phyloP scores from a whole-genome alignment of 2,113 vertebrate genomes.

The Plotosus lineatus region DNA sequence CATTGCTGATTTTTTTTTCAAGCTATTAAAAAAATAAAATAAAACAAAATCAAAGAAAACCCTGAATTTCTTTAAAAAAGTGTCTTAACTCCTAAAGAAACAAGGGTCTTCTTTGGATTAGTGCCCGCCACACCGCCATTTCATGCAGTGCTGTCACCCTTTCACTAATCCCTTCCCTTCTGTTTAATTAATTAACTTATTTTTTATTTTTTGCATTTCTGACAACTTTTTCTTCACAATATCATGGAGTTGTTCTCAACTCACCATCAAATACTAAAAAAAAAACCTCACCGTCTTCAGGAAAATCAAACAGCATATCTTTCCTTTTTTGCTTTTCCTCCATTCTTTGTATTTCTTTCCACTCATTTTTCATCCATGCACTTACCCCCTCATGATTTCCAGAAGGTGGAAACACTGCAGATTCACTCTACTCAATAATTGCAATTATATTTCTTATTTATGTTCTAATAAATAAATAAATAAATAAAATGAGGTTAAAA shows the following conservation, averaged over 20 bases:
- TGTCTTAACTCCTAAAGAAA: conserved; percentile 23
- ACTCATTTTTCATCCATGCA: neutral
- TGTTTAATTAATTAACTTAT: too few species aligned
- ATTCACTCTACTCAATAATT: neutral
- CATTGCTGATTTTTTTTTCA: conserved; percentile 20
- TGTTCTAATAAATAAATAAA: neutral
- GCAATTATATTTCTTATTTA: neutral
- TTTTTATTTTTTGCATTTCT: neutral
- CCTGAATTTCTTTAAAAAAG: conserved; percentile 5
- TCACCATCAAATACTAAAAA: conserved; percentile 20
- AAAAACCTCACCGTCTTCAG: neutral
- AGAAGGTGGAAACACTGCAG: neutral
- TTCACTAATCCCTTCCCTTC: conserved; percentile 21
- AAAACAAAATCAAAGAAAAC: conserved; percentile 14
- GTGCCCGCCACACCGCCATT: conserved; percentile 42
- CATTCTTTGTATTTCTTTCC: conserved; percentile 33
- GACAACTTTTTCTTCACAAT: neutral
- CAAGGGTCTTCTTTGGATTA: conserved; percentile 28
- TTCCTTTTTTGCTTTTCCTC: neutral
- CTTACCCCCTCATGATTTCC: neutral
- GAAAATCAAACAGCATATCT: neutral
- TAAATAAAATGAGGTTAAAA: neutral
- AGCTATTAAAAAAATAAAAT: neutral
- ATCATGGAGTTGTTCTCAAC: neutral
- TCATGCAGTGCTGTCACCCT: conserved; percentile 49